phyloP scores from a whole-genome alignment of 1,140 invertebrate genomes.

The Drosophila triauraria region DNA sequence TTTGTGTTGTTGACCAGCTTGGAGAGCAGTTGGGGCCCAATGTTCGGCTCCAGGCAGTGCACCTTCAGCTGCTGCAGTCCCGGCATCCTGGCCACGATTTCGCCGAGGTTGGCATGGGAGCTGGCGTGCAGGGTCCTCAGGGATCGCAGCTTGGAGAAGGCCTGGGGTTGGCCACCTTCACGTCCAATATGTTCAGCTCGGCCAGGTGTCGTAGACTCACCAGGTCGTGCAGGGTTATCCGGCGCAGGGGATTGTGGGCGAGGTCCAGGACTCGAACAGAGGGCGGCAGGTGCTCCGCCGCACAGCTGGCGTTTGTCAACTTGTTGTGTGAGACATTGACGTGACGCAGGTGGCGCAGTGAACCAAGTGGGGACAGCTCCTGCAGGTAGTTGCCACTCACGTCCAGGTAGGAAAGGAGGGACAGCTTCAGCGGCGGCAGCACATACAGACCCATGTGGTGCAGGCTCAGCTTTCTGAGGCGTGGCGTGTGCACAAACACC shows the following conservation, averaged over 20 bases:
- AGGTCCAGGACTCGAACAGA: slow-evolving; percentile 78
- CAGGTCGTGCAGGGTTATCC: slow-evolving; percentile 79
- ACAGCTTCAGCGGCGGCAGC: slow-evolving; percentile 91
- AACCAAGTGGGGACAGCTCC: slow-evolving; percentile 86
- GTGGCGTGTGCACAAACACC: slow-evolving; percentile 94
- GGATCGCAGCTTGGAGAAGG: slow-evolving; percentile 85
- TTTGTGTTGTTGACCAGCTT: slow-evolving; percentile 90
- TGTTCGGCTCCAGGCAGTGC: slow-evolving; percentile 89
- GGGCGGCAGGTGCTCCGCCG: slow-evolving; percentile 76
- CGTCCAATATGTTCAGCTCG: slow-evolving; percentile 78
- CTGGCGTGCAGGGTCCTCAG: slow-evolving; percentile 83
- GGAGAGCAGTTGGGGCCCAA: slow-evolving; percentile 89
- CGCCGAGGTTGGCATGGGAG: slow-evolving; percentile 76
- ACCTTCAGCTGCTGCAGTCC: slow-evolving; percentile 89
- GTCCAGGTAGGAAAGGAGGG: slow-evolving; percentile 86
- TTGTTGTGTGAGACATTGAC: slow-evolving; percentile 89
- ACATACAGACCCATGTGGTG: slow-evolving; percentile 90
- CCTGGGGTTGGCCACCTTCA: slow-evolving; percentile 78
- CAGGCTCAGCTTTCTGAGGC: slow-evolving; percentile 91
- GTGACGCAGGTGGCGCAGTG: slow-evolving; percentile 87
- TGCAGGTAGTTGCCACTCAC: slow-evolving; percentile 84
- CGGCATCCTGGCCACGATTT: slow-evolving; percentile 80
- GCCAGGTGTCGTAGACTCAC: slow-evolving; percentile 67
- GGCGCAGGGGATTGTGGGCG: slow-evolving; percentile 79
- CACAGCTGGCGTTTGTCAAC: slow-evolving; percentile 85